A percentile compares a stretch with the other conserved stretches of the same genome.
These are phyloP conservation scores for Phragmatobia fuliginosa DNA, from an alignment of 2,888 invertebrate genomes.

Conservation along the genomic window DNA sequence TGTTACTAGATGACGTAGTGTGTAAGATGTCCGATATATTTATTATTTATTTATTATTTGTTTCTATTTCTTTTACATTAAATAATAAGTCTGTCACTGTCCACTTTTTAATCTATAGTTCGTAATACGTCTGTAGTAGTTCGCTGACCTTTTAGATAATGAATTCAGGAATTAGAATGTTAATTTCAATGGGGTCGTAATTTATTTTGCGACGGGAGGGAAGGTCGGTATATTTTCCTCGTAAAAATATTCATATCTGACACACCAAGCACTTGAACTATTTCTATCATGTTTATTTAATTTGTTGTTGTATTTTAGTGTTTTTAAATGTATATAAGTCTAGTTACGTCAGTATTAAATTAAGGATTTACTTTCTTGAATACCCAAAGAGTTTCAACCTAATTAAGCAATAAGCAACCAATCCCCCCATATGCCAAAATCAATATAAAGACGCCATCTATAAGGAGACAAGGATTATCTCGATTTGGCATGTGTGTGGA, in stretches of 20 bases:
- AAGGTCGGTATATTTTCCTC: background rate
- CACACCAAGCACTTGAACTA: background rate
- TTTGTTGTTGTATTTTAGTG: too few relatives aligned
- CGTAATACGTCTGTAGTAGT: background rate
- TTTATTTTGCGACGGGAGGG: conserved; percentile 6
- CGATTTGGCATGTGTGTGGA: too few relatives aligned
- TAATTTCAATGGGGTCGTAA: conserved; percentile 9
- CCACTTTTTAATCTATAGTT: background rate
- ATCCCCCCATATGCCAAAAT: too few relatives aligned
- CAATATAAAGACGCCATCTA: too few relatives aligned
- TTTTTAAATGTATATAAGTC: too few relatives aligned
- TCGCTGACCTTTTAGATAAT: conserved; percentile 7
- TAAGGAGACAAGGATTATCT: too few relatives aligned
- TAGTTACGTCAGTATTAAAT: background rate
- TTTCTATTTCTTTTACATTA: too few relatives aligned
- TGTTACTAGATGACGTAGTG: too few relatives aligned
- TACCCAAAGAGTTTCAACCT: too few relatives aligned
- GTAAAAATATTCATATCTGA: background rate
- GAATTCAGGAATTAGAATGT: conserved; percentile 21
- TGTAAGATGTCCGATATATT: too few relatives aligned
- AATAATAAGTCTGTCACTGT: background rate
- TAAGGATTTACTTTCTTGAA: background rate
- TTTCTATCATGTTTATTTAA: background rate
- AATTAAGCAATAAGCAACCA: too few relatives aligned
- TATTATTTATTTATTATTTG: too few relatives aligned